These are phyloP conservation scores for Aspiorhynchus laticeps DNA, from an alignment of 2,113 vertebrate species.

Conservation along the genomic window DNA sequence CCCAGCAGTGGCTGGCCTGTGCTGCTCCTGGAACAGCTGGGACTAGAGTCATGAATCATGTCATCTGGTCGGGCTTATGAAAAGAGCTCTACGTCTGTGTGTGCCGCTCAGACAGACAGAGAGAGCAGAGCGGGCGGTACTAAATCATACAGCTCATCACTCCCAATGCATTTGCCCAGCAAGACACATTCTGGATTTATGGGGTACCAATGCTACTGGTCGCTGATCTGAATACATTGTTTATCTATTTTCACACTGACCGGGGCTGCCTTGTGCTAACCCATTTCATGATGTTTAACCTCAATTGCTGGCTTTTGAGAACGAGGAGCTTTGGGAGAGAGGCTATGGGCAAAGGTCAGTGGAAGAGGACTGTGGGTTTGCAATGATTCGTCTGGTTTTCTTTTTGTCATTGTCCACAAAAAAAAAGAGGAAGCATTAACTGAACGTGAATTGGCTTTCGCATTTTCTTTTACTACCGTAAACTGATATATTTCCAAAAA, in stretches of 20 bases:
- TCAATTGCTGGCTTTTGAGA: neutral
- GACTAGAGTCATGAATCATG: slow-evolving; percentile 43
- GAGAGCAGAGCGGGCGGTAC: slow-evolving; percentile 18
- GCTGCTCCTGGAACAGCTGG: slow-evolving; percentile 29
- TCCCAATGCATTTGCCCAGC: slow-evolving; percentile 35
- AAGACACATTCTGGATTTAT: slow-evolving; percentile 30
- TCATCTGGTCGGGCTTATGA: slow-evolving; percentile 29
- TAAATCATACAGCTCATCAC: slow-evolving; percentile 38
- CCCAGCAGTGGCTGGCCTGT: slow-evolving; percentile 22
- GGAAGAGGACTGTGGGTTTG: slow-evolving; percentile 19
- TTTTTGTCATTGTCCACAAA: neutral
- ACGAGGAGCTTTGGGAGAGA: neutral
- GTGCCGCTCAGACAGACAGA: slow-evolving; percentile 24
- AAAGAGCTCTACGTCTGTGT: slow-evolving; percentile 34
- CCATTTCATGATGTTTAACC: slow-evolving; percentile 11
- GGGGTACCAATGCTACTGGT: slow-evolving; percentile 16
- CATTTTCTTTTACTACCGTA: neutral
- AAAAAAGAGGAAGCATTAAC: neutral
- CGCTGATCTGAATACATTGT: slow-evolving; percentile 31
- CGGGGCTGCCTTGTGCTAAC: neutral
- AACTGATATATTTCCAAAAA: neutral
- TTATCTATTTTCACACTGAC: slow-evolving; percentile 21
- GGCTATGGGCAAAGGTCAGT: neutral
- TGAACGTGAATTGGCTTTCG: neutral
- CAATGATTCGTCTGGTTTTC: neutral